phyloP scores from a whole-genome alignment of 2,797 vertebrate genomes.

The Alfaro cultratus region DNA sequence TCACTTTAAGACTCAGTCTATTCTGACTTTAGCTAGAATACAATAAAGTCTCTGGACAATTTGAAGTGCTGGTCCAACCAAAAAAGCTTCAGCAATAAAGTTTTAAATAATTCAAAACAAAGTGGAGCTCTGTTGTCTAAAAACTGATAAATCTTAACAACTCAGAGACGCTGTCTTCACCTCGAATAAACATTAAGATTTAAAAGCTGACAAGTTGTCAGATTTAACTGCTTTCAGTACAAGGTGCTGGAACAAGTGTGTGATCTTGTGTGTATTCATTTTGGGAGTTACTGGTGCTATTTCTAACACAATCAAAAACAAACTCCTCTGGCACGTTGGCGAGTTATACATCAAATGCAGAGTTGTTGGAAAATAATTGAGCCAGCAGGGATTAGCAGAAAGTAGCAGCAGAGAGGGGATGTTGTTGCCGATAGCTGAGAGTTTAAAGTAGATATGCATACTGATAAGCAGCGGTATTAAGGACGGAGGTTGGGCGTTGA shows the following conservation, averaged over 20 bases:
- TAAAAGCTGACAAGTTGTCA: constrained; percentile 5
- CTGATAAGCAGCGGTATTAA: constrained; percentile 38
- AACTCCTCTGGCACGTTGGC: constrained; percentile 37
- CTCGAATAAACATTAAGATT: constrained; percentile 1
- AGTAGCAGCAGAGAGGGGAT: constrained; percentile 21
- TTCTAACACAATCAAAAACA: constrained; percentile 53
- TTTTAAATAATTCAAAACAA: neutral
- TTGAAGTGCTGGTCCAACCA: neutral
- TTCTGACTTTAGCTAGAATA: neutral
- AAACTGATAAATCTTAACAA: neutral
- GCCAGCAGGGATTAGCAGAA: constrained; percentile 58
- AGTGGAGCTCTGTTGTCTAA: neutral
- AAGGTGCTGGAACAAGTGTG: constrained; percentile 23
- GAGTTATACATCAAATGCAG: constrained; percentile 55
- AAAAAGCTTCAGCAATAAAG: neutral
- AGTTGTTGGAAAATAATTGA: constrained; percentile 58
- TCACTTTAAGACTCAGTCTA: neutral
- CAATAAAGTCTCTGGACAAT: neutral
- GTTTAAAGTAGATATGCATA: constrained; percentile 32
- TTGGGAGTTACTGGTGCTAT: constrained; percentile 33
- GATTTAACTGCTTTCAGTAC: constrained; percentile 8
- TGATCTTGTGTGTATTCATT: constrained; percentile 47
- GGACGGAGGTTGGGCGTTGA: constrained; percentile 12
- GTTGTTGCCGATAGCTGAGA: constrained; percentile 32
- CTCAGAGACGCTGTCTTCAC: neutral